These are phyloP conservation scores for Scelioninae gen. 1 DNA, from an alignment of 2,888 invertebrate genomes.

Conservation along the genomic window DNA sequence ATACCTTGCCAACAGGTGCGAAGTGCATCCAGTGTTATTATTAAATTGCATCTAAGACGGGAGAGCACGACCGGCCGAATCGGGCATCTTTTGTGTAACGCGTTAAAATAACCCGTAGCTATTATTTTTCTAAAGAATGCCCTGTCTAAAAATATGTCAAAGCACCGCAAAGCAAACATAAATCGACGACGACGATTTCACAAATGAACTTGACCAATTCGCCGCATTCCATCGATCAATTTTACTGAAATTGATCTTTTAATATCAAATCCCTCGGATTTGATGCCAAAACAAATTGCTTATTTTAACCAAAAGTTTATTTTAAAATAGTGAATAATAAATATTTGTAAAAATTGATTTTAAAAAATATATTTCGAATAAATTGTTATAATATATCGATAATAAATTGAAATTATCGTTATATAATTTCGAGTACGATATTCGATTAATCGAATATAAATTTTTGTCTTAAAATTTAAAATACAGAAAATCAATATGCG, in stretches of 20 bases:
- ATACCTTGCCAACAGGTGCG: constrained; percentile 52
- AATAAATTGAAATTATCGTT: no score
- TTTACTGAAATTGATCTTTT: constrained; percentile 1
- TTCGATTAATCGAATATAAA: no score
- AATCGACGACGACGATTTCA: constrained; percentile 39
- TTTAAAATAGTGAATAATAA: no score
- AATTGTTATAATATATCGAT: no score
- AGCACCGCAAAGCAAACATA: constrained; percentile 48
- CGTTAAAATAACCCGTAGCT: constrained; percentile 67
- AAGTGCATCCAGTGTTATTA: constrained; percentile 50
- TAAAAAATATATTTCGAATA: no score
- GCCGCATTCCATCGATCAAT: constrained; percentile 9
- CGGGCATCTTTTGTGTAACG: constrained; percentile 54
- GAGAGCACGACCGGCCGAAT: constrained; percentile 42
- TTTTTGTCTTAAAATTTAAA: no score
- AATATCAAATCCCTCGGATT: neutral
- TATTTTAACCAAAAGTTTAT: no score
- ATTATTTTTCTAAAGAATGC: constrained; percentile 66
- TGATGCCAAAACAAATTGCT: no score
- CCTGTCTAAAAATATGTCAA: constrained; percentile 64
- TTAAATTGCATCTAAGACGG: constrained; percentile 50
- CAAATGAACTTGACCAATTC: constrained; percentile 53
- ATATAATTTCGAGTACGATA: no score
- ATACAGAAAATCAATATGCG: no score
- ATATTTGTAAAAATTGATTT: no score